Percentiles rank a stretch among this genome's conserved stretches.
Evolutionary conservation across 2,888 invertebrate genomes (phyloP).

Genomic region (Drosophila ezoana): DNA sequence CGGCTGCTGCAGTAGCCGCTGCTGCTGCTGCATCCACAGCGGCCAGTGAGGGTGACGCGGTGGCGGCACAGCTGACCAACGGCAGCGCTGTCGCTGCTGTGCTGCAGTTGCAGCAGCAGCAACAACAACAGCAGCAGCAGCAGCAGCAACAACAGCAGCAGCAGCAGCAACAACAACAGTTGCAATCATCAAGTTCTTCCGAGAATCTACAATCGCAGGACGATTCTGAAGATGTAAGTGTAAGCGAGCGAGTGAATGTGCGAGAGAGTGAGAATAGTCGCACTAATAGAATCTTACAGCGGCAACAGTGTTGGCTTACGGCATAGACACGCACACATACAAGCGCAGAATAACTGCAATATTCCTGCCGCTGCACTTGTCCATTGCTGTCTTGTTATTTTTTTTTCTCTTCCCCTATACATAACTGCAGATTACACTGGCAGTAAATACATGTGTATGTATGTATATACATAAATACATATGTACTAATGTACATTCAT

Average conservation of each 20-base stretch:
- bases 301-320: slow-evolving; percentile 46
- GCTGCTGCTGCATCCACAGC: slow-evolving; percentile 66
- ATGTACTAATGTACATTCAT: slow-evolving; percentile 54
- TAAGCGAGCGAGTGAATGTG: slow-evolving; percentile 11
- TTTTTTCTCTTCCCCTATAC: slow-evolving; percentile 17
- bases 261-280: slow-evolving; percentile 4
- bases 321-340: slow-evolving; percentile 5
- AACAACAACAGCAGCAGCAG: slow-evolving; percentile 63
- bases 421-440: slow-evolving; percentile 43
- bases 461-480: slow-evolving; percentile 5
- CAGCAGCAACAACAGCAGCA: slow-evolving; percentile 35
- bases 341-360: slow-evolving; percentile 27
- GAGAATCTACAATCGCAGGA: slow-evolving; percentile 84
- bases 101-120: slow-evolving; percentile 67
- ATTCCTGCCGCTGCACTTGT: slow-evolving; percentile 57
- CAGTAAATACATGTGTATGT: slow-evolving; percentile 21
- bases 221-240: slow-evolving; percentile 83
- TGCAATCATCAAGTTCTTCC: slow-evolving; percentile 83
- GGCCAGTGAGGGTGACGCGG: slow-evolving; percentile 61
- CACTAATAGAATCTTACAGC: slow-evolving; percentile 36
- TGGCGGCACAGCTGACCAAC: slow-evolving; percentile 68
- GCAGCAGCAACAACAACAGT: slow-evolving; percentile 75
- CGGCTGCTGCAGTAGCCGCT: slow-evolving; percentile 72
- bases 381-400: slow-evolving; percentile 36
- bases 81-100: slow-evolving; percentile 66